Evolutionary conservation across 1,140 invertebrate species (phyloP).

Genomic region (Atta colombica): DNA sequence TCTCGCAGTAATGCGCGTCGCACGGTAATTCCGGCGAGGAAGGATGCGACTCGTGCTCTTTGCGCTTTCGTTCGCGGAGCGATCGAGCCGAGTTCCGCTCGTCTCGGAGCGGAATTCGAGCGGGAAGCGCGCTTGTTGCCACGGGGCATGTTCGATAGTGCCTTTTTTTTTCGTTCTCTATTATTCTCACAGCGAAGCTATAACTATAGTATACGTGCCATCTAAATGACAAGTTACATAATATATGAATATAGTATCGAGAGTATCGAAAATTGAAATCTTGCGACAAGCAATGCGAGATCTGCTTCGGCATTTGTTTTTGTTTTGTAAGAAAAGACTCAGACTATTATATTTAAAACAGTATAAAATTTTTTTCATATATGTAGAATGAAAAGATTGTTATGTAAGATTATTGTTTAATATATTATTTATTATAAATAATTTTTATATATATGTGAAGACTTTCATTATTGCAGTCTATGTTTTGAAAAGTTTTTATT

Average conservation of each 20-base stretch:
- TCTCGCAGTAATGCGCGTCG: slow-evolving; percentile 49
- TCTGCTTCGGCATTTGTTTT: not conserved
- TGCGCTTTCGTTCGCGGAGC: not conserved
- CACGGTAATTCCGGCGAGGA: slow-evolving; percentile 33
- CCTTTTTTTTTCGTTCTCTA: not conserved
- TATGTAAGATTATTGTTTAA: not conserved
- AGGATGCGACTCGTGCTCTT: slow-evolving; percentile 18
- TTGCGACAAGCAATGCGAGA: not conserved
- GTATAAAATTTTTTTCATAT: not conserved
- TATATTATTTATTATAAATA: not conserved
- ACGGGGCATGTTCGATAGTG: slow-evolving; percentile 4
- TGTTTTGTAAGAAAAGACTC: not conserved
- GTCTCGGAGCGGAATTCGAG: not conserved
- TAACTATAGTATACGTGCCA: not conserved
- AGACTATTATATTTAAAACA: not conserved
- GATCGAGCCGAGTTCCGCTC: slow-evolving; percentile 22
- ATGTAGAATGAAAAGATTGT: not conserved
- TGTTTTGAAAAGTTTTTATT: not conserved
- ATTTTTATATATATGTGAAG: not conserved
- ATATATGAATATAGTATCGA: not conserved
- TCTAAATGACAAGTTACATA: not conserved
- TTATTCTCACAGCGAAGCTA: not conserved
- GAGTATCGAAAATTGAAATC: not conserved
- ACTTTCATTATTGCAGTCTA: not conserved
- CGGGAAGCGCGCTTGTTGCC: slow-evolving; percentile 1